phyloP scores from a whole-genome alignment of 1,140 invertebrate genomes.

The Meloidogyne floridensis region DNA sequence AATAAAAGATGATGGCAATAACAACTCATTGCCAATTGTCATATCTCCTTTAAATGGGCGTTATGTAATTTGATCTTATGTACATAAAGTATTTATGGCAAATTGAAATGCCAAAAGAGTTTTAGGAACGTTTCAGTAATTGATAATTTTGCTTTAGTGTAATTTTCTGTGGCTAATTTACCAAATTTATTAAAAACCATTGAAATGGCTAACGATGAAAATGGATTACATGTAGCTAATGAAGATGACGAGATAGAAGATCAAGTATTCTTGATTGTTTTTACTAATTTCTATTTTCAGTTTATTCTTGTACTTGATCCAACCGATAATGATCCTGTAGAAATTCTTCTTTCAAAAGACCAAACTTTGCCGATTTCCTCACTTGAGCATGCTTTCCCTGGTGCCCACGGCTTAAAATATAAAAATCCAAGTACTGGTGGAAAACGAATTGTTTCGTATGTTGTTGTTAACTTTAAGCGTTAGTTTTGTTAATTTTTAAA shows the following conservation, averaged over 20 bases:
- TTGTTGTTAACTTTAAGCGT: conserved; percentile 48
- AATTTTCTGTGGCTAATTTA: too few relatives aligned
- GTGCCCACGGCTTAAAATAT: conserved; percentile 89
- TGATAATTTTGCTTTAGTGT: too few relatives aligned
- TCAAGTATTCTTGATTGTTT: too few relatives aligned
- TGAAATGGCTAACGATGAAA: background rate
- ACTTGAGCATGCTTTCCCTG: conserved; percentile 86
- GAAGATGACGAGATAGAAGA: too few relatives aligned
- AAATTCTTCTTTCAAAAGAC: conserved; percentile 78
- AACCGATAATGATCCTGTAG: conserved; percentile 85
- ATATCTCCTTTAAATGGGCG: too few relatives aligned
- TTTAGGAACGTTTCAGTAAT: too few relatives aligned
- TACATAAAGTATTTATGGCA: too few relatives aligned
- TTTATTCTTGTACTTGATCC: conserved; percentile 69
- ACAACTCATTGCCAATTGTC: too few relatives aligned
- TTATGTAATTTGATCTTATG: too few relatives aligned
- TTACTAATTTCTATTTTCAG: background rate
- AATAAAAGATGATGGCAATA: too few relatives aligned
- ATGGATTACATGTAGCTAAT: background rate
- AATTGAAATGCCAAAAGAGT: too few relatives aligned
- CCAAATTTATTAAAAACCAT: too few relatives aligned
- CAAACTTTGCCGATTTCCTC: conserved; percentile 77
- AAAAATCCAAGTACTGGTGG: conserved; percentile 81
- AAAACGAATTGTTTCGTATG: conserved; percentile 82
- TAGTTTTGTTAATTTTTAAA: background rate